Evolutionary conservation across 1,140 invertebrate species (phyloP).

Genomic region (Littorina saxatilis): DNA sequence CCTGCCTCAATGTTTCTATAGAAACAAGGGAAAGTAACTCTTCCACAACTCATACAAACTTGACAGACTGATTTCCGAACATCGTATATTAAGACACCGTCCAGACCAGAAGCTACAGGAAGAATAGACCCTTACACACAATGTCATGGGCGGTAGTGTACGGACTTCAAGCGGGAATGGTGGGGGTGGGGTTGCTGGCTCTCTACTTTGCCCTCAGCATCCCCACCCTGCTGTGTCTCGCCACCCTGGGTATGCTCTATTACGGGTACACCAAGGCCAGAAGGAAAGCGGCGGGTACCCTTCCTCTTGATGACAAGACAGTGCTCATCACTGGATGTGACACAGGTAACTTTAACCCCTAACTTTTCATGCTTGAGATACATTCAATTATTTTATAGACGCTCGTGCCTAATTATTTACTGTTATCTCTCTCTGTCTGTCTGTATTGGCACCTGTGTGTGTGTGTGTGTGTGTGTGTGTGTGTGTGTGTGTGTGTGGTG

Average conservation of each 20-base stretch:
- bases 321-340: conserved; percentile 24
- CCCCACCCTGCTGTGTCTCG: conserved; percentile 1
- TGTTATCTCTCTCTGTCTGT: not conserved
- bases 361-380: not conserved
- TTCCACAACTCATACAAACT: too few relatives aligned
- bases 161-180: not conserved
- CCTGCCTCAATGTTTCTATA: too few relatives aligned
- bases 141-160: not conserved
- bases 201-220: not conserved
- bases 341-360: not conserved
- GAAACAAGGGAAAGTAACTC: too few relatives aligned
- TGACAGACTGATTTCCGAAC: too few relatives aligned
- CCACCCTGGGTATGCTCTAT: not conserved
- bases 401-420: not conserved
- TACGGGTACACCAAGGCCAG: not conserved
- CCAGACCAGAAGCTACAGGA: not conserved
- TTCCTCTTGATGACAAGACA: not conserved
- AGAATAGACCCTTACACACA: too few relatives aligned
- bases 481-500: too few relatives aligned
- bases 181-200: conserved; percentile 1
- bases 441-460: too few relatives aligned
- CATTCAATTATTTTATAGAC: not conserved
- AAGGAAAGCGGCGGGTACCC: not conserved
- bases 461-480: too few relatives aligned
- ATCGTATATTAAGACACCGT: not conserved